phyloP scores from a whole-genome alignment of 2,797 vertebrate genomes.

The Pseudochirops corinnae region DNA sequence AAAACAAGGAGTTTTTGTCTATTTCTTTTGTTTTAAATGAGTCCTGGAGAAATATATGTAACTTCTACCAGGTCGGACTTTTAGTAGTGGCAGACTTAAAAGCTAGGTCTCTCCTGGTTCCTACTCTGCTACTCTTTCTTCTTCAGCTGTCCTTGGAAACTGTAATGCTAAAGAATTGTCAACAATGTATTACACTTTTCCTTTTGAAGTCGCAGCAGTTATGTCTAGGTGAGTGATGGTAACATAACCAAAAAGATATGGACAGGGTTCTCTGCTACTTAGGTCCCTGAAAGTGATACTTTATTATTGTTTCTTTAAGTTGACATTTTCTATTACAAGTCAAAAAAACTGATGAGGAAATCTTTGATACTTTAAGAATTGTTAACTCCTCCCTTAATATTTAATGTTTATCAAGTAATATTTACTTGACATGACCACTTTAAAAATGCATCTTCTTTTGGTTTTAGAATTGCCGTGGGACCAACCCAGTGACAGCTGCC shows the following conservation, averaged over 20 bases:
- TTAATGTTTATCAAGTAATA: background rate
- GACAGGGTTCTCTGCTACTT: constrained; percentile 6
- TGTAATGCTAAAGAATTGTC: constrained; percentile 21
- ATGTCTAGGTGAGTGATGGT: background rate
- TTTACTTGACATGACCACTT: constrained; percentile 18
- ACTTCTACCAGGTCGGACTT: background rate
- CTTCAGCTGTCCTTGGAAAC: constrained; percentile 34
- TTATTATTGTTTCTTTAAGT: constrained; percentile 14
- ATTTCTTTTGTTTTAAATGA: background rate
- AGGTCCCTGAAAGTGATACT: background rate
- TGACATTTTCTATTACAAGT: constrained; percentile 20
- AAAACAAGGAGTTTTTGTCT: background rate
- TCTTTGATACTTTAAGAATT: constrained; percentile 39
- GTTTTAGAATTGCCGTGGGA: constrained; percentile 96
- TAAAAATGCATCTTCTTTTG: constrained; percentile 28
- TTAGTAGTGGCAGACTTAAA: background rate
- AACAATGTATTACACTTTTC: background rate
- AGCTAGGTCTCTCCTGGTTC: background rate
- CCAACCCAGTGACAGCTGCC: constrained; percentile 94
- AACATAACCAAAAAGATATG: constrained; percentile 23
- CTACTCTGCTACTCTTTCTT: background rate
- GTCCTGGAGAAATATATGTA: background rate
- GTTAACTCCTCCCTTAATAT: constrained; percentile 40
- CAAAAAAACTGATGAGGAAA: constrained; percentile 49
- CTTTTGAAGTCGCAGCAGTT: background rate